These are phyloP conservation scores for Prunella himalayana DNA, from an alignment of 2,113 vertebrate species.

Conservation along the genomic window DNA sequence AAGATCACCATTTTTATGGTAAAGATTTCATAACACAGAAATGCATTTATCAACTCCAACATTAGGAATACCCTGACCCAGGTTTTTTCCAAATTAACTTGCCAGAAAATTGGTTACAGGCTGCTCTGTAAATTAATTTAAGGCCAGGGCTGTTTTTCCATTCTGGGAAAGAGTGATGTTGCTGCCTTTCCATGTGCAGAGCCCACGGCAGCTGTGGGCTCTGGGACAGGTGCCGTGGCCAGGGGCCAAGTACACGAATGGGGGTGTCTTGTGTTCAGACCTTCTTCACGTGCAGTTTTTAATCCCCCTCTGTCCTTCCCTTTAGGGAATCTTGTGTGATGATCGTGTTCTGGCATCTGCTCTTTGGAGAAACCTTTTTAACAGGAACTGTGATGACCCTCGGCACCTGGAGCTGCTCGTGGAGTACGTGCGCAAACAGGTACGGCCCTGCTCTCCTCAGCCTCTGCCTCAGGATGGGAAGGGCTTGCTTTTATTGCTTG, in stretches of 20 bases:
- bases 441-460: neutral
- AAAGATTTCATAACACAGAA: neutral
- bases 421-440: constrained; percentile 98
- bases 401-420: constrained; percentile 89
- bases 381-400: constrained; percentile 87
- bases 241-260: neutral
- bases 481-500: neutral
- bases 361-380: constrained; percentile 94
- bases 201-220: neutral
- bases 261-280: neutral
- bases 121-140: neutral
- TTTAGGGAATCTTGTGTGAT: constrained; percentile 90
- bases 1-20: neutral
- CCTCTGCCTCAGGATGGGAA: neutral
- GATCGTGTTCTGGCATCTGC: constrained; percentile 89
- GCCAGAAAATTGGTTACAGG: neutral
- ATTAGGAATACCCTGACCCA: neutral
- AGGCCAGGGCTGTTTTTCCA: neutral
- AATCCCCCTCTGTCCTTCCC: neutral
- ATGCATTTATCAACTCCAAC: neutral
- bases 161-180: neutral
- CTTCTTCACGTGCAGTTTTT: neutral
- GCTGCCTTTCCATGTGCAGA: neutral
- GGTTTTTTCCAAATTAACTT: neutral
- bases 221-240: neutral